Conservation (phyloP, 35 echinoderm and acorn worm species). For the Apostichopus parvimensis region DNA sequence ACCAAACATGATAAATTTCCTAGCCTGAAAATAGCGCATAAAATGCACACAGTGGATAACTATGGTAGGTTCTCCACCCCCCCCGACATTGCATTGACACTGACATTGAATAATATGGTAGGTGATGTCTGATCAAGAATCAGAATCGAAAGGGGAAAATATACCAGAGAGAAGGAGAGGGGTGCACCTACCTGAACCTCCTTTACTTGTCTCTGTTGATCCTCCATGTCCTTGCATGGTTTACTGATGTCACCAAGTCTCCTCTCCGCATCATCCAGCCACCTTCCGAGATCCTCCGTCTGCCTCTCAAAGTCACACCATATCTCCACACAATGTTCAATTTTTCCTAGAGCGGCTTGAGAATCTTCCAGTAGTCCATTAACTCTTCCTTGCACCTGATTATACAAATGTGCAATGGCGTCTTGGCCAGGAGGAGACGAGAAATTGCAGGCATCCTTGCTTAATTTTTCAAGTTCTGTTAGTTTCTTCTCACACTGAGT, state of each 20-base stretch:
- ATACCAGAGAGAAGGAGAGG: too few relatives aligned
- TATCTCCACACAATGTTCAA: neutral
- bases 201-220: neutral
- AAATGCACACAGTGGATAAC: too few relatives aligned
- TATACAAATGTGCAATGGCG: neutral
- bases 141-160: too few relatives aligned
- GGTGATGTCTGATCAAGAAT: too few relatives aligned
- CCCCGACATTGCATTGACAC: too few relatives aligned
- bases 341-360: neutral
- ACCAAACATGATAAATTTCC: too few relatives aligned
- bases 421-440: constrained; percentile 28
- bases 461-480: neutral
- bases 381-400: neutral
- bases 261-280: neutral
- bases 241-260: neutral
- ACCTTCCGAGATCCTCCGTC: neutral
- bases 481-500: neutral
- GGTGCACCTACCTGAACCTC: neutral
- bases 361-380: neutral
- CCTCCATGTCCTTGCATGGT: neutral
- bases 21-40: too few relatives aligned
- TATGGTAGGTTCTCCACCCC: too few relatives aligned
- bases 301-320: constrained; percentile 36
- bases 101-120: too few relatives aligned
- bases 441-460: constrained; percentile 24